These are phyloP conservation scores for Latrodectus elegans DNA, from an alignment of 2,888 invertebrate genomes.

Conservation along the genomic window DNA sequence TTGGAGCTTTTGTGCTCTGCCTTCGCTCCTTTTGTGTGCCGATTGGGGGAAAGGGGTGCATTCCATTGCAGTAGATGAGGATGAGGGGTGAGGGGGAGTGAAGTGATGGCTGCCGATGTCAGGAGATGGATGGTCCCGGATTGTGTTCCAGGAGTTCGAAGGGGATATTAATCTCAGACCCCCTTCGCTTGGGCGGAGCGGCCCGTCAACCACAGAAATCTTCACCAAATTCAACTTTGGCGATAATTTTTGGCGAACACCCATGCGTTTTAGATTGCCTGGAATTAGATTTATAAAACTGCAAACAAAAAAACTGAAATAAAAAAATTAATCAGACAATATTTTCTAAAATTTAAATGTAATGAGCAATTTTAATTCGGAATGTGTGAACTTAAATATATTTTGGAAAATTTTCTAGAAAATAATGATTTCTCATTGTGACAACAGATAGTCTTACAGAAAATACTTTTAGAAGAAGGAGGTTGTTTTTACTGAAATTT, in stretches of 20 bases:
- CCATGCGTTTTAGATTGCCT: background rate
- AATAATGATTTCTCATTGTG: too few species aligned
- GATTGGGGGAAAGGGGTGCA: conserved; percentile 6
- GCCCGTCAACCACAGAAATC: conserved; percentile 61
- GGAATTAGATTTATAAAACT: background rate
- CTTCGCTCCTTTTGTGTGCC: conserved; percentile 20
- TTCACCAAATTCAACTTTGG: conserved; percentile 31
- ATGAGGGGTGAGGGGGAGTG: conserved; percentile 5
- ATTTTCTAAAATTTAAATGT: background rate
- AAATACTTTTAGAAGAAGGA: too few species aligned
- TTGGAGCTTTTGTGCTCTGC: conserved; percentile 24
- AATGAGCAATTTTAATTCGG: background rate
- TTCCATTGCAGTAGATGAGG: conserved; percentile 29
- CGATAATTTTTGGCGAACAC: conserved; percentile 44
- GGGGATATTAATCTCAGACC: conserved; percentile 64
- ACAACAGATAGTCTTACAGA: too few species aligned
- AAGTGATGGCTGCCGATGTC: conserved; percentile 62
- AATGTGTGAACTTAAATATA: too few species aligned
- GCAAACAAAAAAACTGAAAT: background rate
- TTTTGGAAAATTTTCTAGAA: too few species aligned
- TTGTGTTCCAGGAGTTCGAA: conserved; percentile 67
- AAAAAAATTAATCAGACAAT: background rate
- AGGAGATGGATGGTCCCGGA: conserved; percentile 63
- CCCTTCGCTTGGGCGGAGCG: conserved; percentile 64
- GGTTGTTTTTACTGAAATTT: too few species aligned